These are phyloP conservation scores for Semaprochilodus insignis DNA, from an alignment of 2,797 vertebrate species.

Conservation along the genomic window DNA sequence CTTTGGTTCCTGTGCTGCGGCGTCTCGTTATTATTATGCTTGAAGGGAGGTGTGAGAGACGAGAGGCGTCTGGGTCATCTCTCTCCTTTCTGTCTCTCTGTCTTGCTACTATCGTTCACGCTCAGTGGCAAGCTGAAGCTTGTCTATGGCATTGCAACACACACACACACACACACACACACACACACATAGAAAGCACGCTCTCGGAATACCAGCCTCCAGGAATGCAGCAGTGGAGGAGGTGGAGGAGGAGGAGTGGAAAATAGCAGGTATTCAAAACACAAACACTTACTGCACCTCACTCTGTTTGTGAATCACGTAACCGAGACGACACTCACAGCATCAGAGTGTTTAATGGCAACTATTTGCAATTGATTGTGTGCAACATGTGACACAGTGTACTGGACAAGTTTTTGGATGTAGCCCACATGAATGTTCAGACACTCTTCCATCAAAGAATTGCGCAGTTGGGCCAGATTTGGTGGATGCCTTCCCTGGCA, in stretches of 20 bases:
- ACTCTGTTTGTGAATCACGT: background rate
- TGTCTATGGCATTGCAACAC: conserved; percentile 16
- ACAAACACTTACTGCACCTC: background rate
- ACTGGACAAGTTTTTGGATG: too few relatives aligned
- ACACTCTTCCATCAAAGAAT: too few relatives aligned
- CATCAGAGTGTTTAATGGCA: background rate
- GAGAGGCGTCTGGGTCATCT: background rate
- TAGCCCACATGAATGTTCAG: too few relatives aligned
- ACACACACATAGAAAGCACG: conserved; percentile 28
- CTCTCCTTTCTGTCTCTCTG: background rate
- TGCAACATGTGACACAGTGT: too few relatives aligned
- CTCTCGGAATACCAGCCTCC: conserved; percentile 12
- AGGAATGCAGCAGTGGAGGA: conserved; percentile 41
- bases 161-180: conserved; percentile 40
- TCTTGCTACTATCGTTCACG: conserved; percentile 19
- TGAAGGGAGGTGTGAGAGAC: conserved; percentile 14
- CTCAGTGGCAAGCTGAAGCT: conserved; percentile 24
- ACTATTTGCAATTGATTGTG: too few relatives aligned
- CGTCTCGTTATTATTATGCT: conserved; percentile 1
- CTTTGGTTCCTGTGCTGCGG: background rate
- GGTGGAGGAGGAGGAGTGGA: conserved; percentile 19
- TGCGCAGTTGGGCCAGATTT: too few relatives aligned
- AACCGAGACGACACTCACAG: background rate
- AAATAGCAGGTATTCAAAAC: conserved; percentile 28
- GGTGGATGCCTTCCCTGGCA: too few relatives aligned